These are phyloP conservation scores for Pseudolycoriella hygida DNA, from an alignment of 2,888 invertebrate genomes.

Conservation along the genomic window DNA sequence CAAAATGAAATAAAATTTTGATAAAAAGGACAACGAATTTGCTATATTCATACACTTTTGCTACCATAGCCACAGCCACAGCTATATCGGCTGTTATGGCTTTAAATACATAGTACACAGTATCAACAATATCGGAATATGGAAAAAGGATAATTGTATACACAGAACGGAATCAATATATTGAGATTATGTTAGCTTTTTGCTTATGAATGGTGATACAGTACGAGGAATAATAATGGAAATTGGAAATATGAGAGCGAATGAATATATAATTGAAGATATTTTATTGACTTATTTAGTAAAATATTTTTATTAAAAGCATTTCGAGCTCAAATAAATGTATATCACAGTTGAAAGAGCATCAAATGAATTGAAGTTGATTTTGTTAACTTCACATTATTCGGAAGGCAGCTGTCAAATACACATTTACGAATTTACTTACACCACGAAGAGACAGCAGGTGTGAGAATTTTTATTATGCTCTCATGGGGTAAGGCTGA, in stretches of 20 bases:
- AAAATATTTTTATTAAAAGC: background rate
- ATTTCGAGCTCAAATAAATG: too few species aligned
- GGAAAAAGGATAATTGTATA: background rate
- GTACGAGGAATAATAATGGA: background rate
- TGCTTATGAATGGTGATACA: background rate
- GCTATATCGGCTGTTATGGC: too few species aligned
- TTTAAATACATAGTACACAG: too few species aligned
- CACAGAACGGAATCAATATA: background rate
- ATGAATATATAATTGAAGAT: background rate
- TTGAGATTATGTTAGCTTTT: constrained; percentile 1
- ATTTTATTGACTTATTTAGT: background rate
- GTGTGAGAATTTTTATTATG: too few species aligned
- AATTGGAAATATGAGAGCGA: background rate
- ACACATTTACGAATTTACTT: too few species aligned
- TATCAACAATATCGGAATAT: background rate
- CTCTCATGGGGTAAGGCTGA: too few species aligned
- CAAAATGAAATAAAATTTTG: constrained; percentile 1
- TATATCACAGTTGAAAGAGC: too few species aligned
- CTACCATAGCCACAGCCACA: too few species aligned
- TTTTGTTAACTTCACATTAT: too few species aligned
- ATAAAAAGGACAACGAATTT: background rate
- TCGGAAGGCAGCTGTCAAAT: too few species aligned
- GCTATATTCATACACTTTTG: background rate
- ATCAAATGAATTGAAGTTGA: too few species aligned
- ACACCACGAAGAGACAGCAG: too few species aligned